Evolutionary conservation across 1,140 invertebrate genomes (phyloP).

Genomic region (Drosophila lini): DNA sequence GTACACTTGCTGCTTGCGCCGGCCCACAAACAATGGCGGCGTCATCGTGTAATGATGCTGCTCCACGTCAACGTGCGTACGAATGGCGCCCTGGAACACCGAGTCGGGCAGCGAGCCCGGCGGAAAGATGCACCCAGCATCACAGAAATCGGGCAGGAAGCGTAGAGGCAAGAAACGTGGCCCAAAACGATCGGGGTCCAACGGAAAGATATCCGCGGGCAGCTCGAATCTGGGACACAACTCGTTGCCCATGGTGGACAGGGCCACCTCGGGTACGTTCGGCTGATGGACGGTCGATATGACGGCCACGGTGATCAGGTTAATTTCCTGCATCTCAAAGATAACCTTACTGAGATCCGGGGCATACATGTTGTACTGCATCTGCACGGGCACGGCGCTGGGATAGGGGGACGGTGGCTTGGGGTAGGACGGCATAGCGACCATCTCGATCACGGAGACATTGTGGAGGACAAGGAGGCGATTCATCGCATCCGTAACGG

Average conservation of each 20-base stretch:
- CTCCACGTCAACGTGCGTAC: not conserved
- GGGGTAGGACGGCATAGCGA: not conserved
- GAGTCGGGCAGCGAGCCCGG: slow-evolving; percentile 18
- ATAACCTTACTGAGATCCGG: slow-evolving; percentile 29
- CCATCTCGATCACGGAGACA: not conserved
- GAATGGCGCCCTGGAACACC: not conserved
- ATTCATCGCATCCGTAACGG: not conserved
- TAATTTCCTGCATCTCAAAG: not conserved
- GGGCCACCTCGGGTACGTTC: not conserved
- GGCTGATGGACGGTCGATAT: slow-evolving; percentile 44
- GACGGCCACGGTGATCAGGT: not conserved
- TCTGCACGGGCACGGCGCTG: not conserved
- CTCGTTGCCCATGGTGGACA: slow-evolving; percentile 3
- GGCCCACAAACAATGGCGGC: slow-evolving; percentile 46
- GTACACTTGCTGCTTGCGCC: not conserved
- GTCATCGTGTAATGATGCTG: slow-evolving; percentile 4
- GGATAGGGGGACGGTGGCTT: not conserved
- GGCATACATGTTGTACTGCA: slow-evolving; percentile 28
- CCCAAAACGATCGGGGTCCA: not conserved
- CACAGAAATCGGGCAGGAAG: slow-evolving; percentile 28
- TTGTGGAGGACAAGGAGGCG: not conserved
- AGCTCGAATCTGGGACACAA: slow-evolving; percentile 4
- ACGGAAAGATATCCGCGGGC: slow-evolving; percentile 15
- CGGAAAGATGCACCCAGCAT: slow-evolving; percentile 39
- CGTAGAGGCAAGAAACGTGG: slow-evolving; percentile 18